Evolutionary conservation across 2,888 invertebrate species (phyloP), one percentile per base, ranked within the genome.

Genomic region (Synergus gifuensis): DNA sequence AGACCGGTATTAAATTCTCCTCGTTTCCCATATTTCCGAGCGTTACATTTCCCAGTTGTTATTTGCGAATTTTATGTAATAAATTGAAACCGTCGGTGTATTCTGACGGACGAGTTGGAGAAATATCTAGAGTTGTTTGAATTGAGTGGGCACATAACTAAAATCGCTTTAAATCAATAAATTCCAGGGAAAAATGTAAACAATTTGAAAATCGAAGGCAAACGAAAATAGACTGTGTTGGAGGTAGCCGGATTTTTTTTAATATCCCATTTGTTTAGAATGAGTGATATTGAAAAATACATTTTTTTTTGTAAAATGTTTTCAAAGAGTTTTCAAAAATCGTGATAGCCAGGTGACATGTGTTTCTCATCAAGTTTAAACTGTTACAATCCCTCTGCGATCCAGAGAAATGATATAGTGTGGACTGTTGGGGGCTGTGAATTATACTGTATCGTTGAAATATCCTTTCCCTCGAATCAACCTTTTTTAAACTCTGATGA

Each of bases 331-430:
- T 40, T 40, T 64, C 40, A n/a, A n/a, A 64, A 64, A 64, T 64
- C 40, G 18, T 64, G 36, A 9, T 42, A 4, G 64, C 40, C 22
- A 11, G 42, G 7, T 16, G 11, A 64, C 64, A 64, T 40, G n/a
- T n/a, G 63, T 63, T 40, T n/a, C 36, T 40, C n/a, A 40, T 64
- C 64, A 64, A 64, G 79, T 85, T 85, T 84, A 85, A 85, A 85
- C 83, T 85, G 83, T 83, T 80, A 81, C 84, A 82, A 84, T 76
- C 84, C 85, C 83, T 84, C 66, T 76, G 79, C 76, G 80, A 81
- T 78, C 79, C 78, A 62, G 77, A 80, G 80, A 77, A 77, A 83
- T 83, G 81, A 84, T 84, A 82, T 84, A 85, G 79, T 81, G 79
- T 80, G 80, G 28, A 82, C 80, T 79, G 76, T 81, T 79, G 76